Conservation (phyloP, 2,113 vertebrate species). For the Nesoenas mayeri region DNA sequence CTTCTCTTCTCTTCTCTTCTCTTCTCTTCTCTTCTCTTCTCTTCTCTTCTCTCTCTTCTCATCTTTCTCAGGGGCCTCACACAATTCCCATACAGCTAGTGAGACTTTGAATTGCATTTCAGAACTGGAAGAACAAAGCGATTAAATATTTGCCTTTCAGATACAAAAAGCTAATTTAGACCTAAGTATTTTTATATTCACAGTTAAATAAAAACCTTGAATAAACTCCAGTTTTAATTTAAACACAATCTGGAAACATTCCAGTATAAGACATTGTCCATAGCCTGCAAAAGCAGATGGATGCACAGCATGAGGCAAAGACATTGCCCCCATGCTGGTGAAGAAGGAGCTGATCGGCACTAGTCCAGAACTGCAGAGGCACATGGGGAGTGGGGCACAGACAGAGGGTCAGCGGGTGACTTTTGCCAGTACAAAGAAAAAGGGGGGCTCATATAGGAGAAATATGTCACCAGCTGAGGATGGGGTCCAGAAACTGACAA, state of each 20-base stretch:
- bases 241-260: not conserved
- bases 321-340: not conserved
- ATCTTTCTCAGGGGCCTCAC: not conserved
- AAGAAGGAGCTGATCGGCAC: not conserved
- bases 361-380: not conserved
- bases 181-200: not conserved
- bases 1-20: not conserved
- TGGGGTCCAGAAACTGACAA: not conserved
- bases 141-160: not conserved
- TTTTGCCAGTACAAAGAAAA: not conserved
- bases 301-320: not conserved
- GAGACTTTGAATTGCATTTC: not conserved
- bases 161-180: not conserved
- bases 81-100: not conserved
- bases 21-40: not conserved
- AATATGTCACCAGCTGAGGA: not conserved
- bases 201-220: not conserved
- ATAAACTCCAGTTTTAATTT: not conserved
- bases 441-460: not conserved
- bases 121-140: not conserved
- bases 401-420: not conserved
- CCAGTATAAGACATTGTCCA: not conserved
- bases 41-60: not conserved
- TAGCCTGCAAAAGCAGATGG: not conserved
- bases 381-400: fast-evolving